phyloP scores from a whole-genome alignment of 1,140 invertebrate species.

The Halyomorpha halys region DNA sequence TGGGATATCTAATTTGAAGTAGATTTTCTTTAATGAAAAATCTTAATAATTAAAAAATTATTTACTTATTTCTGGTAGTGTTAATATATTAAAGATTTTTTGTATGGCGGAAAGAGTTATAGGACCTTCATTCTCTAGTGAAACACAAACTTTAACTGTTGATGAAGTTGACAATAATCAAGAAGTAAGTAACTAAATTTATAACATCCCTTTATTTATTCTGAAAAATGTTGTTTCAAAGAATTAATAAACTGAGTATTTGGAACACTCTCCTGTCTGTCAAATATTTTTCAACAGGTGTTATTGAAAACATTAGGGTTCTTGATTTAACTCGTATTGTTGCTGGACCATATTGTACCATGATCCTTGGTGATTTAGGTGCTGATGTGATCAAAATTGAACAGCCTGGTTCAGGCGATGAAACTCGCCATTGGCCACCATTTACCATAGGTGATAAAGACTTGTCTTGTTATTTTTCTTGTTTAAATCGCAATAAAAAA shows the following conservation, averaged over 20 bases:
- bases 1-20: too few species aligned
- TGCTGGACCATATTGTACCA: constrained; percentile 68
- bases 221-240: background rate
- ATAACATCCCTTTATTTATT: background rate
- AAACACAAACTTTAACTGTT: constrained; percentile 9
- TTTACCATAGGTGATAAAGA: constrained; percentile 42
- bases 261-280: constrained; percentile 47
- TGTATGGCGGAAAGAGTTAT: constrained; percentile 14
- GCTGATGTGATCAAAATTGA: constrained; percentile 91
- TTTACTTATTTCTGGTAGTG: background rate
- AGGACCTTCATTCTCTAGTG: constrained; percentile 10
- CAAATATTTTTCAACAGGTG: background rate
- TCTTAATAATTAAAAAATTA: too few species aligned
- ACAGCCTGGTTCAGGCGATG: constrained; percentile 70
- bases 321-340: constrained; percentile 76
- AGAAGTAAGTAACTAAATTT: constrained; percentile 14
- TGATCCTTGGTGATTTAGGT: constrained; percentile 87
- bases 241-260: background rate
- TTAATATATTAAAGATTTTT: background rate
- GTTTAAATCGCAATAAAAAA: constrained; percentile 91
- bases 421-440: constrained; percentile 86
- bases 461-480: constrained; percentile 76
- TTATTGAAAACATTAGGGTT: constrained; percentile 53
- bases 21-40: too few species aligned
- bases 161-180: constrained; percentile 12